phyloP scores from a whole-genome alignment of 2,797 vertebrate genomes.

The Chanos chanos region DNA sequence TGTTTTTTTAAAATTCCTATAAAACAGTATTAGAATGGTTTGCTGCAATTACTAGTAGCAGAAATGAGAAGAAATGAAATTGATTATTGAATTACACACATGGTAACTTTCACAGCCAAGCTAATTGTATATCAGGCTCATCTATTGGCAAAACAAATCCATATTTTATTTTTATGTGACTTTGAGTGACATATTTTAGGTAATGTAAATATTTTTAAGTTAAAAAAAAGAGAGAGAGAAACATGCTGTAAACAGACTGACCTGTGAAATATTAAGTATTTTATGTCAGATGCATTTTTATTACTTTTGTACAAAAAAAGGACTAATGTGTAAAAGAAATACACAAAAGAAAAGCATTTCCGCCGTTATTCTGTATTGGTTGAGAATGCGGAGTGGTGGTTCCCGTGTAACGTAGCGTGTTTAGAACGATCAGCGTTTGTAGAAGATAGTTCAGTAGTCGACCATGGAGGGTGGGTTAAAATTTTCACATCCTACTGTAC shows the following conservation, averaged over 20 bases:
- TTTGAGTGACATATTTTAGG: slow-evolving; percentile 43
- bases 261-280: slow-evolving; percentile 71
- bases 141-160: slow-evolving; percentile 25
- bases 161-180: slow-evolving; percentile 25
- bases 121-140: too few relatives aligned
- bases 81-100: too few relatives aligned
- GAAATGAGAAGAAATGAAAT: too few relatives aligned
- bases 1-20: too few relatives aligned
- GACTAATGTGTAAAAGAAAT: slow-evolving; percentile 24
- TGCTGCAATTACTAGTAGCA: too few relatives aligned
- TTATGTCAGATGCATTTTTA: slow-evolving; percentile 60
- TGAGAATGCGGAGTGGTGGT: slow-evolving; percentile 25
- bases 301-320: slow-evolving; percentile 63
- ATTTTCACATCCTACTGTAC: slow-evolving; percentile 37
- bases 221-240: slow-evolving; percentile 6
- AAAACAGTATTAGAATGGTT: too few relatives aligned
- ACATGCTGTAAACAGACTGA: slow-evolving; percentile 38
- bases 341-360: neutral
- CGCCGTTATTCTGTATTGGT: slow-evolving; percentile 36
- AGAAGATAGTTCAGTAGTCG: slow-evolving; percentile 31
- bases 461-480: slow-evolving; percentile 25
- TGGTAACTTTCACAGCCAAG: too few relatives aligned
- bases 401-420: slow-evolving; percentile 15
- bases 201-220: slow-evolving; percentile 63
- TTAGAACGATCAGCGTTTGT: slow-evolving; percentile 29